Evolutionary conservation across 2,888 invertebrate species (phyloP).

Genomic region (Lasioglossum leucozonium): DNA sequence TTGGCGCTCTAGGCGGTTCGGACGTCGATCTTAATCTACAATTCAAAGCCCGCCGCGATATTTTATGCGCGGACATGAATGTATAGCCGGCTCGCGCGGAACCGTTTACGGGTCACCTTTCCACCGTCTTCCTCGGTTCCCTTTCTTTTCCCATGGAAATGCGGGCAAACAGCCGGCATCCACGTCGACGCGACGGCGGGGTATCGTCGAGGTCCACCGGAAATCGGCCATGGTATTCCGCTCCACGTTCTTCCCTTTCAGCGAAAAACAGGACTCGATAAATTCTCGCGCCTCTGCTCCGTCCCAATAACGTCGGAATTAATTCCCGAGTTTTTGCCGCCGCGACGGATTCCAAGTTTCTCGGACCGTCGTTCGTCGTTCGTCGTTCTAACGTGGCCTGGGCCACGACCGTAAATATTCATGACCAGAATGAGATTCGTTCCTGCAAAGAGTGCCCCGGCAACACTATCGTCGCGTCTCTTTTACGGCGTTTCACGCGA

Average conservation of each 20-base stretch:
- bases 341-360: neutral
- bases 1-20: neutral
- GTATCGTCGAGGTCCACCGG: neutral
- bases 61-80: conserved; percentile 49
- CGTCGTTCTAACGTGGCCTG: neutral
- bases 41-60: conserved; percentile 44
- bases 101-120: conserved; percentile 29
- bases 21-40: conserved; percentile 43
- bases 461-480: conserved; percentile 20
- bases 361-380: neutral
- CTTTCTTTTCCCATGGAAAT: conserved; percentile 12
- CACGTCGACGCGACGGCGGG: neutral
- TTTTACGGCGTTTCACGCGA: conserved; percentile 1
- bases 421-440: conserved; percentile 34
- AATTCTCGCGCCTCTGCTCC: neutral
- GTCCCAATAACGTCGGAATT: neutral
- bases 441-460: conserved; percentile 8
- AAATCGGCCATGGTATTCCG: conserved; percentile 1
- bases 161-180: neutral
- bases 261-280: neutral
- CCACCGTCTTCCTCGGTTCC: neutral
- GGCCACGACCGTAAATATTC: conserved; percentile 33
- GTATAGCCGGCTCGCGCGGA: conserved; percentile 6
- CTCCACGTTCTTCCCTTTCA: conserved; percentile 1
- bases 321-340: conserved; percentile 8